phyloP scores from a whole-genome alignment of 2,888 invertebrate genomes.

The Harmothoe impar region DNA sequence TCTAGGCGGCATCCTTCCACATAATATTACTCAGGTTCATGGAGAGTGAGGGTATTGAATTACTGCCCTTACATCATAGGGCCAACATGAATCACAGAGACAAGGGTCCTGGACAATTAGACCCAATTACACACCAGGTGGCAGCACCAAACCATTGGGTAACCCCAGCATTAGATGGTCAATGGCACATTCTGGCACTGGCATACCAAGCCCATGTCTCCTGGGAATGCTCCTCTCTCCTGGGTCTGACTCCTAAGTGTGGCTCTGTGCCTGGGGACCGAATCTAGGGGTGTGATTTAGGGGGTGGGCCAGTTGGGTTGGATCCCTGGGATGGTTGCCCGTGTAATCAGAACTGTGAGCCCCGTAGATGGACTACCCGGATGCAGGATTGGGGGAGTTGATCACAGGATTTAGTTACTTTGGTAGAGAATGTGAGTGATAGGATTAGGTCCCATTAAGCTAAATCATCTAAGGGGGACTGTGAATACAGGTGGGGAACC shows the following conservation, averaged over 20 bases:
- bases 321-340: background rate
- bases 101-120: background rate
- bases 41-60: background rate
- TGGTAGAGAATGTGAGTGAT: too few relatives aligned
- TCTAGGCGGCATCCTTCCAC: too few relatives aligned
- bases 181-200: background rate
- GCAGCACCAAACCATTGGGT: background rate
- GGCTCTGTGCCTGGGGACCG: background rate
- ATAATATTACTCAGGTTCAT: too few relatives aligned
- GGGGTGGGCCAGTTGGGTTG: background rate
- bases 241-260: background rate
- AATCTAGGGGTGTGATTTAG: background rate
- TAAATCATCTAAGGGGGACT: too few relatives aligned
- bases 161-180: background rate
- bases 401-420: too few relatives aligned
- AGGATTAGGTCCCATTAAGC: too few relatives aligned
- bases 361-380: background rate
- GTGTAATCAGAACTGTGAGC: background rate
- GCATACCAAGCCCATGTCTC: background rate
- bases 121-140: slow-evolving; percentile 15
- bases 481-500: too few relatives aligned
- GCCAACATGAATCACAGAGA: slow-evolving; percentile 14
- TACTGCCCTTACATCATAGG: background rate
- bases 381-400: too few relatives aligned
- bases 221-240: background rate